Evolutionary conservation across 2,888 invertebrate genomes (phyloP), one percentile per base, ranked within the genome.

Genomic region (Calameuta filiformis): DNA sequence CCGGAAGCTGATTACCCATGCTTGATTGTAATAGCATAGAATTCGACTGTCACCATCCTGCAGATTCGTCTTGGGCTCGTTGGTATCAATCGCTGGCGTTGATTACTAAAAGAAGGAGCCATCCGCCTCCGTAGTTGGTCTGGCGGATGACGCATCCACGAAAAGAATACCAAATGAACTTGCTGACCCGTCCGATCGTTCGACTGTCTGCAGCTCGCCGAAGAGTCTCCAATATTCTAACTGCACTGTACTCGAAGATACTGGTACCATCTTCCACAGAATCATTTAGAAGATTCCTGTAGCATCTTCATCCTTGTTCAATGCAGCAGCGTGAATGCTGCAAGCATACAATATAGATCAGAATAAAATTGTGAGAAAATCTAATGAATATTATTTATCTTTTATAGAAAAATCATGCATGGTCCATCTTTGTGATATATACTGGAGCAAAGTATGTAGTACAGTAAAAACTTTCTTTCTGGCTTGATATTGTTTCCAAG

Each of bases 161-260:
- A 88, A 89, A 87, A 87, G 89, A 89, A 89, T 89, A 88, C 89
- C 81, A 88, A 89, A 89, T 89, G 85, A 89, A 86, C 82, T 82
- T 78, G 84, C 78, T 56, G 56, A 56, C 56, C 56, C 56, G 56
- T 56, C 23, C 56, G 23, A 56, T 56, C 56, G 56, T 56, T 56
- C 9, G 56, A 23, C 56, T 23, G 56, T 56, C 9, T 23, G 56
- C 23, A 56, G 56, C 56, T 56, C 23, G 56, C 9, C 23, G 56
- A 56, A 56, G 56, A 56, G 23, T 56, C 56, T 56, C 23, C 15
- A 56, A 56, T 23, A 56, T 56, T 56, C 15, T 56, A 23, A 9
- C 56, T 56, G 23, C 40, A 56, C 56, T 56, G 56, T 56, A 56
- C 56, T 56, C 1, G 56, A 56, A 9, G 56, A 56, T 56, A 23